phyloP scores from a whole-genome alignment of 2,797 vertebrate species.

The Mionectes olivaceus region DNA sequence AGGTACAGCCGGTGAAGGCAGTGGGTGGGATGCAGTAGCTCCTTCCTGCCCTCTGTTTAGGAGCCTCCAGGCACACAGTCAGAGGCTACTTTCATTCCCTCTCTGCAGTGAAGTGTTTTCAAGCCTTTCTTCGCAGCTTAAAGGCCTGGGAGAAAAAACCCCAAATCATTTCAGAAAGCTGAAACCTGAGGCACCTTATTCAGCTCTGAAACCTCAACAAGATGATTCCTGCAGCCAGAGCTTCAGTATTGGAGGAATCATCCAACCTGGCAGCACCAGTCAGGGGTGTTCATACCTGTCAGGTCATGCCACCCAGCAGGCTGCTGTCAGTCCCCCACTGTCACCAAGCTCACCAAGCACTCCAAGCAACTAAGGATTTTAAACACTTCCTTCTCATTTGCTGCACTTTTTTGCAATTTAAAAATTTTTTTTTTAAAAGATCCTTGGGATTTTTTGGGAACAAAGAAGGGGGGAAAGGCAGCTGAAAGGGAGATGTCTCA shows the following conservation, averaged over 20 bases:
- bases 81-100: background rate
- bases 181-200: background rate
- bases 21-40: background rate
- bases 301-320: background rate
- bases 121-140: background rate
- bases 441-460: background rate
- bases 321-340: background rate
- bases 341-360: background rate
- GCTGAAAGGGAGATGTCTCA: background rate
- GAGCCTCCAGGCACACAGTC: background rate
- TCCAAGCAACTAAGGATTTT: background rate
- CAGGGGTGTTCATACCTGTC: background rate
- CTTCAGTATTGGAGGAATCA: background rate
- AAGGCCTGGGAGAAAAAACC: background rate
- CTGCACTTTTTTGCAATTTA: fast-evolving
- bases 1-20: background rate
- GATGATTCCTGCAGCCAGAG: background rate
- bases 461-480: background rate
- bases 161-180: background rate
- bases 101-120: background rate
- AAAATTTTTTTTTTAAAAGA: background rate
- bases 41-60: background rate
- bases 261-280: background rate
- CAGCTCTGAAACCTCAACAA: background rate
- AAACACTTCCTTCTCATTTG: background rate